Percentiles rank a stretch among this genome's conserved stretches.
Evolutionary conservation across 2,888 invertebrate species (phyloP).

Genomic region (Camponotus fellah): DNA sequence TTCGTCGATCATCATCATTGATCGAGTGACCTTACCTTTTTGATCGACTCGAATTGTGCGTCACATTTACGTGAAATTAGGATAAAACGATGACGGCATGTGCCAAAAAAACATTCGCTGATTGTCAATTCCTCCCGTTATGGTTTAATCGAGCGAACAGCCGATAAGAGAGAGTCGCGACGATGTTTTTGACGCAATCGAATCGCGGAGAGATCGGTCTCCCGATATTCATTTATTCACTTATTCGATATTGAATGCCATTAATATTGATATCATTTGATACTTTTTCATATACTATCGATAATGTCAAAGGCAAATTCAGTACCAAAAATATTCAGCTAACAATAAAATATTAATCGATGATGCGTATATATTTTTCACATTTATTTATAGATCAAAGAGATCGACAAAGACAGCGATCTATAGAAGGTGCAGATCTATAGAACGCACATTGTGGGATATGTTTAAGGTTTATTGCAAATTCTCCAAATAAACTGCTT

Average conservation of each 20-base stretch:
- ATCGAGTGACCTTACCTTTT: conserved; percentile 1
- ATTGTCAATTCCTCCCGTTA: conserved; percentile 36
- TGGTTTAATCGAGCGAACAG: conserved; percentile 47
- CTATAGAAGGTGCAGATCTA: neutral
- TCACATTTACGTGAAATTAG: conserved; percentile 46
- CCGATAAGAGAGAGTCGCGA: conserved; percentile 28
- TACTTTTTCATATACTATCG: neutral
- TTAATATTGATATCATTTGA: conserved; percentile 12
- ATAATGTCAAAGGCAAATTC: conserved; percentile 15
- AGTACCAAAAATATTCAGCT: conserved; percentile 15
- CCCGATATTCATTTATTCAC: conserved; percentile 10
- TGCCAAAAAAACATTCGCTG: neutral
- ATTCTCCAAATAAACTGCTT: neutral
- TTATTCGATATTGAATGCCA: neutral
- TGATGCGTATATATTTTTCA: neutral
- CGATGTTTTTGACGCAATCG: conserved; percentile 35
- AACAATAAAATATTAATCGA: neutral
- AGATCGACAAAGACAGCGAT: neutral
- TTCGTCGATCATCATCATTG: conserved; percentile 9
- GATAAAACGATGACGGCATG: neutral
- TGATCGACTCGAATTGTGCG: conserved; percentile 31
- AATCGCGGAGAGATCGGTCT: neutral
- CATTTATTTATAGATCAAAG: neutral
- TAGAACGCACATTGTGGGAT: neutral
- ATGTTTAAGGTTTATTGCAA: conserved; percentile 24